Evolutionary conservation across 2,797 vertebrate species (phyloP), one percentile per base, ranked within the genome.

Genomic region (Aplochiton taeniatus): DNA sequence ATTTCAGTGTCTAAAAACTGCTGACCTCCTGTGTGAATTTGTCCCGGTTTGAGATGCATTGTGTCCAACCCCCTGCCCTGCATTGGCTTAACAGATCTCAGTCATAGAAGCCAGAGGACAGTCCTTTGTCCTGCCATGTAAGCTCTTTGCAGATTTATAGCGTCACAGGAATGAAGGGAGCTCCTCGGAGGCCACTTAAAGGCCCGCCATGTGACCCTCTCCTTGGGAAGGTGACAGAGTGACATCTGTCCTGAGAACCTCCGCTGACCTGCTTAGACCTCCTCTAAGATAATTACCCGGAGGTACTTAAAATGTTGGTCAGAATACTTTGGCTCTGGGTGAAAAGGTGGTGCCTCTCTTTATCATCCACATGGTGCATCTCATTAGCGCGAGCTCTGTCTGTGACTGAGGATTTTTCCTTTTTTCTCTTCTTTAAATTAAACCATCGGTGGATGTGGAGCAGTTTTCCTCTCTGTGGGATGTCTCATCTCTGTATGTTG

Each of bases 91-190:
- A 31, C 31, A 31, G 31, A 31, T 31, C 31, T 31, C 31, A 2
- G 31, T 31, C 31, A 31, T 31, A 31, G 31, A 6, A 31, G 31
- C 3, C 31, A 31, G 31, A 31, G n/a, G 31, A 31, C 31, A 49
- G 13, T 14, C 46, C 19, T 49, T 48, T 61, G 58, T 61, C 31
- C n/a, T 9, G 41, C 44, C 18, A 18, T 19, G 6, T 12, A 11
- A 14, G 43, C 58, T 46, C 44, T 46, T 60, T 12, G 46, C 58
- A 60, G 45, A 48, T 60, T n/a, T 48, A 49, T 8, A 4, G 45
- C 8, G 16, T 47, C 5, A 12, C 16, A 61, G 18, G 58, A 61
- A 49, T 48, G 58, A 61, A 48, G 46, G 46, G 58, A 31, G 17
- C 46, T 49, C 58, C 31, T 45, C 31, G 31, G 31, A 1, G 19